Conservation (phyloP, 2,888 invertebrate species). For the Cenopis cana region DNA sequence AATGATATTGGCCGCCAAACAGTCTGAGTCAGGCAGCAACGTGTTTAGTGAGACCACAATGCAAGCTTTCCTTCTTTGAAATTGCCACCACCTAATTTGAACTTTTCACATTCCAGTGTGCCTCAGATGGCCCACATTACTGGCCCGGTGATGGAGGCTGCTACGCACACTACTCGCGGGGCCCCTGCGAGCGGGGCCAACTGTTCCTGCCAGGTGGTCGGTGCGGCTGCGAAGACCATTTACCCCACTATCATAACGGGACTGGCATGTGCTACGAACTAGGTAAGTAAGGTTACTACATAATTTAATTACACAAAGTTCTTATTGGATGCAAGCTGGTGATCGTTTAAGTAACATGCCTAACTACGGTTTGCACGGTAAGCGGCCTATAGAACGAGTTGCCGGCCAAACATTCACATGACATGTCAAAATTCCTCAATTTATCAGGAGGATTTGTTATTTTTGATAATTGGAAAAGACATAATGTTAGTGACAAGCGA, state of each 20-base stretch:
- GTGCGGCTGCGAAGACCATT: slow-evolving; percentile 89
- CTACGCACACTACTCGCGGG: slow-evolving; percentile 91
- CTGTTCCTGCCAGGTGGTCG: slow-evolving; percentile 90
- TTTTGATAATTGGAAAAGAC: too few relatives aligned
- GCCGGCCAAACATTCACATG: too few relatives aligned
- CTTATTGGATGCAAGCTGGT: too few relatives aligned
- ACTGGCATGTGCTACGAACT: slow-evolving; percentile 90
- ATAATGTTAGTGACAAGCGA: too few relatives aligned
- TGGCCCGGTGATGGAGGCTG: slow-evolving; percentile 88
- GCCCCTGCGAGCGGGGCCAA: slow-evolving; percentile 91
- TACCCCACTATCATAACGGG: slow-evolving; percentile 90
- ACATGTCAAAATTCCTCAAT: too few relatives aligned
- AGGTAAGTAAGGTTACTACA: slow-evolving; percentile 75
- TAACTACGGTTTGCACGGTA: too few relatives aligned
- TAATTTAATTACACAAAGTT: not conserved
- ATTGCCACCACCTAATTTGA: not conserved
- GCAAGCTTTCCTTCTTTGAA: not conserved
- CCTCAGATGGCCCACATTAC: slow-evolving; percentile 83
- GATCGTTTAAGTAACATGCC: too few relatives aligned
- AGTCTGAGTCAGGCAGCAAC: too few relatives aligned
- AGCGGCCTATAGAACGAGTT: too few relatives aligned
- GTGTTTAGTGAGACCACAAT: too few relatives aligned
- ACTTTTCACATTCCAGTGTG: slow-evolving; percentile 75
- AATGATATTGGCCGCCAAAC: too few relatives aligned
- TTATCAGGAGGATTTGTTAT: too few relatives aligned